Percentiles rank a stretch among this genome's conserved stretches.
Evolutionary conservation across 1,140 invertebrate genomes (phyloP).

Genomic region (Musca domestica): DNA sequence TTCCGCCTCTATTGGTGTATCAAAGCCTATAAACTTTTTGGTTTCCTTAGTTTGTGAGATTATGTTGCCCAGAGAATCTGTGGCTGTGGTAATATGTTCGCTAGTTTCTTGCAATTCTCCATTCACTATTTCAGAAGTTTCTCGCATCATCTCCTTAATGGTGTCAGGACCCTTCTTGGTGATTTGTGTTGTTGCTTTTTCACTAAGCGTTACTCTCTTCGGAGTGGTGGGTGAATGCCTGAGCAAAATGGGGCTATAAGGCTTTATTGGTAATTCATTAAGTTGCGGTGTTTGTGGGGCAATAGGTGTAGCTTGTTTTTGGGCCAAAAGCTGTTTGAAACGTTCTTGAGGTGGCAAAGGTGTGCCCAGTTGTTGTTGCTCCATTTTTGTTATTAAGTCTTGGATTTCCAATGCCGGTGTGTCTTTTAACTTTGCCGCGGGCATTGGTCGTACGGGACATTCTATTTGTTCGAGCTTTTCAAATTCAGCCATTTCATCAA

Average conservation of each 20-base stretch:
- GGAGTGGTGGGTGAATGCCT: not conserved
- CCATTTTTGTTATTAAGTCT: not conserved
- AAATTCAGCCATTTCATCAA: conserved; percentile 2
- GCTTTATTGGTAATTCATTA: not conserved
- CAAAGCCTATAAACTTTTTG: not conserved
- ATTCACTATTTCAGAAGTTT: conserved; percentile 7
- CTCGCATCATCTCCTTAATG: not conserved
- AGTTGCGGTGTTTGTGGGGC: not conserved
- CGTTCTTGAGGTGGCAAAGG: not conserved
- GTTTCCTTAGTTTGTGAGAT: conserved; percentile 10
- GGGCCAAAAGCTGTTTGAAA: not conserved
- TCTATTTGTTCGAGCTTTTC: not conserved
- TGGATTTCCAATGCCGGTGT: not conserved
- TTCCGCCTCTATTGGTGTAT: not conserved
- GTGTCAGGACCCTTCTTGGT: not conserved
- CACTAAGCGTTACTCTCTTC: not conserved
- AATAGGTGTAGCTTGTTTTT: not conserved
- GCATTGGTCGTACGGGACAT: too few species aligned
- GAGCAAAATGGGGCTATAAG: not conserved
- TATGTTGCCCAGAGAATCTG: not conserved
- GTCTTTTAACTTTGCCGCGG: too few species aligned
- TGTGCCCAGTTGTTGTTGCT: not conserved
- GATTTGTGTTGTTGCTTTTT: conserved; percentile 9
- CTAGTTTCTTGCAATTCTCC: not conserved
- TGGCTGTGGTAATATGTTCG: not conserved